A percentile compares a stretch with the other conserved stretches of the same genome.
Conservation (phyloP, 1,140 invertebrate species). For the Homarus americanus region DNA sequence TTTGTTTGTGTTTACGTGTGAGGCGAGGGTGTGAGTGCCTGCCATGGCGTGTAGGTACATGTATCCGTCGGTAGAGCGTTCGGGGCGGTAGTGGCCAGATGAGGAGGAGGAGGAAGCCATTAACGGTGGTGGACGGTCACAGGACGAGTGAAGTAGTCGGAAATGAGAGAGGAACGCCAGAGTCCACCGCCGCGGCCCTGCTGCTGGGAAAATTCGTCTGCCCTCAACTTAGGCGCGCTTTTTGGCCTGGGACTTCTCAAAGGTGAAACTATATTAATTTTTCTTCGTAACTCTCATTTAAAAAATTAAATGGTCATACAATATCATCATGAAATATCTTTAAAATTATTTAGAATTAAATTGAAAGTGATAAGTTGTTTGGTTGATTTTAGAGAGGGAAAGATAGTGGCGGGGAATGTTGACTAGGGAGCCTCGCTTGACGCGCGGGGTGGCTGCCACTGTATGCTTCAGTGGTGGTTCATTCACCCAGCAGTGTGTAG, state of each 20-base stretch:
- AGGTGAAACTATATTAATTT: background rate
- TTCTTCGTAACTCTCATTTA: too few relatives aligned
- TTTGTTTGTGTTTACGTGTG: too few relatives aligned
- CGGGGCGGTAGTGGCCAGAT: too few relatives aligned
- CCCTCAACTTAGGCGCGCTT: background rate
- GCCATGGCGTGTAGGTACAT: too few relatives aligned
- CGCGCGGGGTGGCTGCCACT: background rate
- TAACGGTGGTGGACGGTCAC: too few relatives aligned
- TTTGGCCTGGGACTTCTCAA: background rate
- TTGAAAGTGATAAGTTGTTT: background rate
- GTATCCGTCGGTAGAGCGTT: too few relatives aligned
- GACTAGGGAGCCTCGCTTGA: background rate
- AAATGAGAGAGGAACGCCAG: too few relatives aligned
- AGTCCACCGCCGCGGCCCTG: background rate
- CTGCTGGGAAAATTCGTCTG: background rate
- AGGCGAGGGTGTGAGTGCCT: too few relatives aligned
- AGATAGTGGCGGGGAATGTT: background rate
- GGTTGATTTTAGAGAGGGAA: background rate
- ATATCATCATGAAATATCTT: background rate
- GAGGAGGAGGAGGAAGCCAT: too few relatives aligned
- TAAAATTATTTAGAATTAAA: background rate
- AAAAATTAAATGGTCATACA: background rate
- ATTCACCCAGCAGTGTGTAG: conserved; percentile 41
- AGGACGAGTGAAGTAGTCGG: too few relatives aligned
- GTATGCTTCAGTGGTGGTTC: conserved; percentile 31